Evolutionary conservation across 2,888 invertebrate species (phyloP).

Genomic region (Metopia argyrocephala): DNA sequence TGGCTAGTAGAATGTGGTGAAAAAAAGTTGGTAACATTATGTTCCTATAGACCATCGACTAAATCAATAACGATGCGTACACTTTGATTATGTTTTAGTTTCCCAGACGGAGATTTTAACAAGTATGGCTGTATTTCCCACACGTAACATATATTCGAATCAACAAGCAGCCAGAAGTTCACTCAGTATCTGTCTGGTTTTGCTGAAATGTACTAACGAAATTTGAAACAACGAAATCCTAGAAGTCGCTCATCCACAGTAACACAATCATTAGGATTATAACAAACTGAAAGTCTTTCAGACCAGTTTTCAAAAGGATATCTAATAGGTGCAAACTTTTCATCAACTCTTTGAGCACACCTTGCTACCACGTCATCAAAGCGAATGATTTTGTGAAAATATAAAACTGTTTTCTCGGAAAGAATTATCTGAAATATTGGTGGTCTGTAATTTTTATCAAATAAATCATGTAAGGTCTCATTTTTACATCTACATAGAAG

Average conservation of each 20-base stretch:
- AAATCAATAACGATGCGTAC: constrained; percentile 28
- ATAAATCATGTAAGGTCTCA: constrained; percentile 24
- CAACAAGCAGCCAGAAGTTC: not conserved
- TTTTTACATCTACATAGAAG: too few species aligned
- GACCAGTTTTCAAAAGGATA: constrained; percentile 25
- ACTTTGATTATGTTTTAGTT: constrained; percentile 68
- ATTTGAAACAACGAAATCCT: too few species aligned
- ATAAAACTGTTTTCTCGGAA: constrained; percentile 14
- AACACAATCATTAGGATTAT: constrained; percentile 14
- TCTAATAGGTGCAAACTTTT: constrained; percentile 35
- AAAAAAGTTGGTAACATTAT: constrained; percentile 46
- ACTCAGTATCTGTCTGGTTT: not conserved
- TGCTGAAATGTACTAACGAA: not conserved
- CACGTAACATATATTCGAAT: too few species aligned
- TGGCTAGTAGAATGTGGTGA: constrained; percentile 25
- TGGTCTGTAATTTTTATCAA: constrained; percentile 1
- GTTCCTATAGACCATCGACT: constrained; percentile 23
- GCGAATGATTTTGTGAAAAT: constrained; percentile 21
- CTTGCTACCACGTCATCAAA: constrained; percentile 25
- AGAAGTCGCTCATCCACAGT: constrained; percentile 28
- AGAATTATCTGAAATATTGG: constrained; percentile 27
- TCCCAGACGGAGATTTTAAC: constrained; percentile 1
- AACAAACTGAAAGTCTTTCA: constrained; percentile 3
- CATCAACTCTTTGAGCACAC: not conserved
- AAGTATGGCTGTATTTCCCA: constrained; percentile 7